phyloP scores from a whole-genome alignment of 2,113 vertebrate species.

The Mirounga angustirostris region DNA sequence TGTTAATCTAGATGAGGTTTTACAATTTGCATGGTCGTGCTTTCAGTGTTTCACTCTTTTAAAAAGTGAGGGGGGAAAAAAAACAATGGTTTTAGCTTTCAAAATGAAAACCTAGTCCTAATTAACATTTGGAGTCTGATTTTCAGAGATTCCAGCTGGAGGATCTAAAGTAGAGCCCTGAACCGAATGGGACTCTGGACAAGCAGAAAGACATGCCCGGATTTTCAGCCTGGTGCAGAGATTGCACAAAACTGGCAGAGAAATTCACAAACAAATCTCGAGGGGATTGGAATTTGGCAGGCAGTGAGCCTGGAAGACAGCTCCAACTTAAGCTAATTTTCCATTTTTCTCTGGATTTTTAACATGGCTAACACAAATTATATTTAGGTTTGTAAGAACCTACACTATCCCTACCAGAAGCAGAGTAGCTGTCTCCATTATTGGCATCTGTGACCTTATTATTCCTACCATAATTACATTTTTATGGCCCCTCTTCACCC shows the following conservation, averaged over 20 bases:
- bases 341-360: constrained; percentile 75
- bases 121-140: constrained; percentile 73
- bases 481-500: neutral
- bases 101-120: constrained; percentile 70
- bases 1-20: constrained; percentile 72
- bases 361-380: constrained; percentile 69
- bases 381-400: constrained; percentile 50
- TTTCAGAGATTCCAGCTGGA: constrained; percentile 75
- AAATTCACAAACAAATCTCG: constrained; percentile 68
- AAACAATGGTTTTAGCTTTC: constrained; percentile 78
- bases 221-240: constrained; percentile 55
- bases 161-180: constrained; percentile 39
- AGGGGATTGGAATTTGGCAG: constrained; percentile 66
- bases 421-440: neutral
- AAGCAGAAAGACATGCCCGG: constrained; percentile 23
- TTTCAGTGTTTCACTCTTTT: constrained; percentile 73
- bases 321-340: constrained; percentile 76
- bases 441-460: neutral
- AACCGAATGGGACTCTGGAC: constrained; percentile 41
- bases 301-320: constrained; percentile 32
- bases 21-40: constrained; percentile 67
- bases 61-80: neutral
- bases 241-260: constrained; percentile 62
- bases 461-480: neutral
- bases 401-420: neutral